Conservation (phyloP, 2,797 vertebrate species). For the Synanceia verrucosa region DNA sequence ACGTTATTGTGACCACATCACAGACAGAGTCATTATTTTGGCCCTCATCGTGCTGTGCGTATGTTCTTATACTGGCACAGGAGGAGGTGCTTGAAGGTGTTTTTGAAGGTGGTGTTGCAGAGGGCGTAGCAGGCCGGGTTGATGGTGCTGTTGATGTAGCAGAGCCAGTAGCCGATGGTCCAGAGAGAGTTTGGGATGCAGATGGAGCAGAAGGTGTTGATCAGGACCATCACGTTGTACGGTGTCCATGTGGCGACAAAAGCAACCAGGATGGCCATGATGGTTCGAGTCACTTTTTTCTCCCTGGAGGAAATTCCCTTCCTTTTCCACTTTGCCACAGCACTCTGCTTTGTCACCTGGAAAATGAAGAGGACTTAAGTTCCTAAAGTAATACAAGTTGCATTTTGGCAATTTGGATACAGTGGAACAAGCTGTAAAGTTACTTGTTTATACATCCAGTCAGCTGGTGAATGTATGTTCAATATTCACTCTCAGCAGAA, state of each 20-base stretch:
- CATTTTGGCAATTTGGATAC: background rate
- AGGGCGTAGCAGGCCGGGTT: constrained; percentile 98
- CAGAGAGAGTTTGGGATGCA: constrained; percentile 93
- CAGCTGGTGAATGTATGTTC: background rate
- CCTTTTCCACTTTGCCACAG: constrained; percentile 74
- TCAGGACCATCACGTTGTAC: constrained; percentile 98
- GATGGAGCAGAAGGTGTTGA: constrained; percentile 92
- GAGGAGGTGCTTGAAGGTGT: constrained; percentile 96
- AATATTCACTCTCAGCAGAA: background rate
- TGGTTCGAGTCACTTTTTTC: constrained; percentile 96
- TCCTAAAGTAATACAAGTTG: background rate
- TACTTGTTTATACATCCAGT: background rate
- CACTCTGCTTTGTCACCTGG: constrained; percentile 85
- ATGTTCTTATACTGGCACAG: constrained; percentile 97
- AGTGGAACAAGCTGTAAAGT: background rate
- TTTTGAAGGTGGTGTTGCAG: constrained; percentile 97
- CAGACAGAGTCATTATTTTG: background rate
- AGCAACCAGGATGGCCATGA: constrained; percentile 95
- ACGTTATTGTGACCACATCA: constrained; percentile 10
- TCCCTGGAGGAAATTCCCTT: constrained; percentile 89
- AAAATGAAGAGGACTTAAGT: background rate
- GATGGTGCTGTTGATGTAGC: constrained; percentile 98
- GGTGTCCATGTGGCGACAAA: constrained; percentile 97
- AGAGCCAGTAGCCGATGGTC: constrained; percentile 97
- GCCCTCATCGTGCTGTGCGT: constrained; percentile 70